Evolutionary conservation across 2,888 invertebrate genomes (phyloP), one percentile per base, ranked within the genome.

Genomic region (Ferdinandea cuprea): DNA sequence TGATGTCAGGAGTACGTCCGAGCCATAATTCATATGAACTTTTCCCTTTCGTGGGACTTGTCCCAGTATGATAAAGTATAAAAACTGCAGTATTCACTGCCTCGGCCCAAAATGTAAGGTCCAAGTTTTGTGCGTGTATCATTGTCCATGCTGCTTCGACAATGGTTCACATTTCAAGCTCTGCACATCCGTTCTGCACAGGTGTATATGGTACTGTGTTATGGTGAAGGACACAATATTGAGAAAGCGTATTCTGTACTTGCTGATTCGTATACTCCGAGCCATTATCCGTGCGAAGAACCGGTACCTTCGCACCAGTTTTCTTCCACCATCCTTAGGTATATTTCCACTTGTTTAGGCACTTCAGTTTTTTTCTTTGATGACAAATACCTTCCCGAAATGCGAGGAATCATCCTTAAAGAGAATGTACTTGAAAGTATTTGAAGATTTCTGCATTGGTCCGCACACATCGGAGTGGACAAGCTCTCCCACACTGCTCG

Each of bases 141-240:
- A 83, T 80, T 11, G 85, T 80, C 7, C 88, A 76, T 5, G 87
- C 88, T 21, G 86, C 85, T 85, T 89, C 88, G 0, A 88, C 85
- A 8, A 89, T 74, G 58, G 87, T 89, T 54, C 88, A 81, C 69
- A 86, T 90, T 63, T 89, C 87, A n/a, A 88, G 71, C 68, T 89
- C 88, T 0, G 87, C 87, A 37, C 83, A 68, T 0, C 89, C 88
- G 79, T 90, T 90, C 81, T 90, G 89, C 74, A 89, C 86, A 8
- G 89, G 88, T 4, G 88, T 88, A 72, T 88, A 88, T 1, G 86
- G 71, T 0, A 87, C 87, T 11, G 86, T 86, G 71, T 59, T 74
- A 32, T 86, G 86, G 48, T 85, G 77, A 42, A 85, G 46, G 15
- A 87, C 87, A 5, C 35, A 56, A 35, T n/a, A n/a, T 21, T 87